A percentile compares a stretch with the other conserved stretches of the same genome.
Conservation (phyloP, 2,797 vertebrate species). For the Sebastes vulpes region DNA sequence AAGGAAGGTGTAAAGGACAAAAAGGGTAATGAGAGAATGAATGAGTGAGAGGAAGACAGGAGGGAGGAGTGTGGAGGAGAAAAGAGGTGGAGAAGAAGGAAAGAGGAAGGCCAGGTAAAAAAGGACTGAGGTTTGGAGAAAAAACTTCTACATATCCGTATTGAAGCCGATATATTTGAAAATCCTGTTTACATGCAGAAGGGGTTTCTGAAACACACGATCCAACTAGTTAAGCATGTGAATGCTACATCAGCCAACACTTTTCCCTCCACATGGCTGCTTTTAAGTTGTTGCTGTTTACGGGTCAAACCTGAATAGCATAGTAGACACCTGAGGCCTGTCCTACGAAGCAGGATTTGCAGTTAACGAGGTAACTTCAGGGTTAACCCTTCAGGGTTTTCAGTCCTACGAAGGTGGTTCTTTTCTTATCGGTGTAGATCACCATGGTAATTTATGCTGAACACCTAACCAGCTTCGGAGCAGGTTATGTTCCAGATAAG, state of each 20-base stretch:
- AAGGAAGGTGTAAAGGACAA: slow-evolving; percentile 7
- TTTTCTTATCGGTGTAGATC: too few species aligned
- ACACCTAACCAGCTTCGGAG: too few species aligned
- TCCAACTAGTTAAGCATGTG: too few species aligned
- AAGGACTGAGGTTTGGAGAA: neutral
- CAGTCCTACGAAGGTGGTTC: too few species aligned
- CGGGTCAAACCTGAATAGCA: neutral
- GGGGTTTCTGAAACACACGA: neutral
- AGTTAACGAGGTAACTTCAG: too few species aligned
- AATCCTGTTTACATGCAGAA: neutral
- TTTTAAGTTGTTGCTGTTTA: neutral
- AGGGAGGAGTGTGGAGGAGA: neutral
- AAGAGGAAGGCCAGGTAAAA: neutral
- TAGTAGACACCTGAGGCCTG: neutral
- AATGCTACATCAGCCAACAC: too few species aligned
- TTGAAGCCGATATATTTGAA: neutral
- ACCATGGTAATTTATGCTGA: too few species aligned
- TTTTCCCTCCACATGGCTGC: neutral
- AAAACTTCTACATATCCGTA: neutral
- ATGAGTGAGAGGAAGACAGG: neutral
- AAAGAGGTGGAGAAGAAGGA: neutral
- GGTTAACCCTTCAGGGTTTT: too few species aligned
- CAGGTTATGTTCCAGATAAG: too few species aligned
- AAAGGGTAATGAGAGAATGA: slow-evolving; percentile 23
- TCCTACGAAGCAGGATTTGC: too few species aligned